Conservation (phyloP, 1,140 invertebrate species). For the Rhagoletis zephyria region DNA sequence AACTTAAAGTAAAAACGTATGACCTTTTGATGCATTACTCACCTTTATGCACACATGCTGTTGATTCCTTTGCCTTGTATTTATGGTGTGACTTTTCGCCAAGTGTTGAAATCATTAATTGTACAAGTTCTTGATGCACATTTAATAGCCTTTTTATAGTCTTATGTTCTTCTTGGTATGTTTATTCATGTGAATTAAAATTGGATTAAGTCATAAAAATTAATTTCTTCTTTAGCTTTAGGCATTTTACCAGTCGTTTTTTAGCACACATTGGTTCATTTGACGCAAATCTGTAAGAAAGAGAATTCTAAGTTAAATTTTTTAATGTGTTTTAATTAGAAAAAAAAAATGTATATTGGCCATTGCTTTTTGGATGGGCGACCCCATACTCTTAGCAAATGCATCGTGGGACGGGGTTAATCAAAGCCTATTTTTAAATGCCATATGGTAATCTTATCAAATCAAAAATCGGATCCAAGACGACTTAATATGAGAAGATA, state of each 20-base stretch:
- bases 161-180: background rate
- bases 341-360: background rate
- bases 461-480: no score
- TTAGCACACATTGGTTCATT: no score
- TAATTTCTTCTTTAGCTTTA: background rate
- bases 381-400: no score
- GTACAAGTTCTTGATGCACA: background rate
- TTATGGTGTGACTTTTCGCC: background rate
- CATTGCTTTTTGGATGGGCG: no score
- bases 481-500: no score
- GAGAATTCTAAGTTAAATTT: background rate
- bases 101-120: no score
- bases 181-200: background rate
- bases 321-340: background rate
- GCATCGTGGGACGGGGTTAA: no score
- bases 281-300: background rate
- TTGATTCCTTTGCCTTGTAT: background rate
- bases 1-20: background rate
- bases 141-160: background rate
- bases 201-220: background rate
- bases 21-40: background rate
- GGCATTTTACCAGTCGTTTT: background rate
- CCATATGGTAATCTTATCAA: no score
- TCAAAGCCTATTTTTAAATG: no score
- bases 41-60: background rate